phyloP scores from a whole-genome alignment of 2,888 invertebrate genomes.

The Tetramorium bicarinatum region DNA sequence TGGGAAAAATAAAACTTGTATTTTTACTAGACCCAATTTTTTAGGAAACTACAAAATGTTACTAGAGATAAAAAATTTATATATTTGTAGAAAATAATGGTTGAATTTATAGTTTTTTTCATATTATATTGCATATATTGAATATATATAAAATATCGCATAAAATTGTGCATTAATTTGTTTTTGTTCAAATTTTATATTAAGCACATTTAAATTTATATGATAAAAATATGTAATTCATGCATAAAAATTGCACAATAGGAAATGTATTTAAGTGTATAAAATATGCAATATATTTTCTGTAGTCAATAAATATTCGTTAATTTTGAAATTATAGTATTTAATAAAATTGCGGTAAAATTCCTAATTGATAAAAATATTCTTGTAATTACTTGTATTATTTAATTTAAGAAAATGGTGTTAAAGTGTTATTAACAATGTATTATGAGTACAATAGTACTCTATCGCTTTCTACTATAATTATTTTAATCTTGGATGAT shows the following conservation, averaged over 20 bases:
- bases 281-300: neutral
- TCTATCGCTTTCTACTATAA: conserved; percentile 14
- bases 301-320: neutral
- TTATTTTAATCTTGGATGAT: conserved; percentile 18
- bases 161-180: neutral
- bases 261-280: conserved; percentile 1
- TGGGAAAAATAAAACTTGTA: neutral
- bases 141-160: neutral
- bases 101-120: conserved; percentile 1
- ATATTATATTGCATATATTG: too few relatives aligned
- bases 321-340: conserved; percentile 1
- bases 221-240: neutral
- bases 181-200: conserved; percentile 34
- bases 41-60: neutral
- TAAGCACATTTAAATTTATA: neutral
- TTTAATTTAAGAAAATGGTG: neutral
- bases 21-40: neutral
- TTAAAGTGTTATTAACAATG: neutral
- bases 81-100: neutral
- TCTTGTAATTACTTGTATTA: neutral
- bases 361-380: neutral
- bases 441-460: neutral
- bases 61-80: neutral
- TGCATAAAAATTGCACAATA: conserved; percentile 1
- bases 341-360: conserved; percentile 3